Conservation (phyloP, 2,797 vertebrate genomes). For the Syngnathus rostellatus region DNA sequence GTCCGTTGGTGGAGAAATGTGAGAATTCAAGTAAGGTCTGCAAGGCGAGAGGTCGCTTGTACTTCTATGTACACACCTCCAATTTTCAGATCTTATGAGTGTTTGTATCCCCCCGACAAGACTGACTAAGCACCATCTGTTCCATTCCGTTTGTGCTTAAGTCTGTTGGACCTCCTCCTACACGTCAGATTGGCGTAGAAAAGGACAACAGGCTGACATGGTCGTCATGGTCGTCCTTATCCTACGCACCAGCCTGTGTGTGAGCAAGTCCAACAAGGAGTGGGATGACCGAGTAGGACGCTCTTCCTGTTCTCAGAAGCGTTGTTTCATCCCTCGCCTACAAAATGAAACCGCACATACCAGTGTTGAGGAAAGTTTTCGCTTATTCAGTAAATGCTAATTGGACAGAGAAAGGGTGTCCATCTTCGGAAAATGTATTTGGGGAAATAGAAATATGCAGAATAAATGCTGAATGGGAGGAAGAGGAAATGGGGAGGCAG, state of each 20-base stretch:
- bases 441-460: conserved; percentile 26
- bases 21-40: conserved; percentile 17
- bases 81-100: conserved; percentile 15
- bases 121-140: conserved; percentile 27
- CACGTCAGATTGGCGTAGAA: conserved; percentile 60
- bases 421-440: conserved; percentile 21
- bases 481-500: conserved; percentile 35
- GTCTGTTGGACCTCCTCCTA: conserved; percentile 50
- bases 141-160: conserved; percentile 12
- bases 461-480: conserved; percentile 23
- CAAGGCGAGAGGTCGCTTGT: conserved; percentile 22
- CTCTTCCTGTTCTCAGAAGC: conserved; percentile 30
- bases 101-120: conserved; percentile 7
- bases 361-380: background rate
- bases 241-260: conserved; percentile 66
- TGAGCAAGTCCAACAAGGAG: conserved; percentile 44
- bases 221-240: conserved; percentile 46
- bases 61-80: conserved; percentile 15
- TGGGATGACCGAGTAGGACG: conserved; percentile 39
- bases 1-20: conserved; percentile 7
- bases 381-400: conserved; percentile 17
- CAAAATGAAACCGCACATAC: conserved; percentile 15
- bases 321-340: conserved; percentile 36
- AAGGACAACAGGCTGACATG: conserved; percentile 61
- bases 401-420: conserved; percentile 16